phyloP scores from a whole-genome alignment of 2,888 invertebrate species.

The Rhamnusium bicolor region DNA sequence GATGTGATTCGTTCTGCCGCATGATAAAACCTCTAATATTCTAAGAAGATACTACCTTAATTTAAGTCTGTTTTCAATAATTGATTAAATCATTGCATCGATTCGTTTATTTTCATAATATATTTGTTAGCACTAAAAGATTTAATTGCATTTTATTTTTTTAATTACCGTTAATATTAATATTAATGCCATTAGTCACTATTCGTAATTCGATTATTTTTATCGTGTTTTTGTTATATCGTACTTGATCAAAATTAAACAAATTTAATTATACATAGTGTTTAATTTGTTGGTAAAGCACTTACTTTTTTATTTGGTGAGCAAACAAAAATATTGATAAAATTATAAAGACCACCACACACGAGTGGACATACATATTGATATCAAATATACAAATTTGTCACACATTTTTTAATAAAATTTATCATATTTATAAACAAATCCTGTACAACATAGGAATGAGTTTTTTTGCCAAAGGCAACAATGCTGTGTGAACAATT shows the following conservation, averaged over 20 bases:
- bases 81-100: too few species aligned
- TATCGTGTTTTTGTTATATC: constrained; percentile 8
- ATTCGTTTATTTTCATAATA: not conserved
- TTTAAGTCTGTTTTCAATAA: too few species aligned
- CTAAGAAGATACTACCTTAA: too few species aligned
- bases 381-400: not conserved
- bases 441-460: too few species aligned
- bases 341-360: constrained; percentile 8
- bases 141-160: not conserved
- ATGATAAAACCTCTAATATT: too few species aligned
- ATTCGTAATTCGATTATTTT: constrained; percentile 14
- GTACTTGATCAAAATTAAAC: constrained; percentile 28
- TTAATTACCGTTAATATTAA: not conserved
- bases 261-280: constrained; percentile 22
- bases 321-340: constrained; percentile 24
- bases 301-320: constrained; percentile 16
- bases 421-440: too few species aligned
- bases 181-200: not conserved
- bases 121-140: not conserved
- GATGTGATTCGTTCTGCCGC: too few species aligned
- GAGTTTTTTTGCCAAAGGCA: too few species aligned
- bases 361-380: not conserved
- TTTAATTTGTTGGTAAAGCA: constrained; percentile 24
- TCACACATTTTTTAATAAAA: too few species aligned
- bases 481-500: too few species aligned